Base-by-base conservation (phyloP, 2,888 invertebrate genomes). In the Amblyjoppa fuscipennis region DNA sequence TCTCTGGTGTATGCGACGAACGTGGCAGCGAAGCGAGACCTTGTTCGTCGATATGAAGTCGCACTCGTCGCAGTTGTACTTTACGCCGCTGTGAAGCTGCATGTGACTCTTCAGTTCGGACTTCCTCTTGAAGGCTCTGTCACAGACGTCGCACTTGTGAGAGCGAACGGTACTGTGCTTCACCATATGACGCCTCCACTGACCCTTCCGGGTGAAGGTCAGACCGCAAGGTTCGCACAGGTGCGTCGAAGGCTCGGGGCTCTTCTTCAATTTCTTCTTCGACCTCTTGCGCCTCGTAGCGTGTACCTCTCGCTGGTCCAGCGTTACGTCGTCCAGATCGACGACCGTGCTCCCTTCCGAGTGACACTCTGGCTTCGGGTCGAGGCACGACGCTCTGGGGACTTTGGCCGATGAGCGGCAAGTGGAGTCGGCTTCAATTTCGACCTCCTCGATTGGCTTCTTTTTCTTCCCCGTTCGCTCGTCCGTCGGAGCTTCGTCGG, bases 101-200 rank as follows among this genome's bases (percentile, higher is more conserved):
- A 92, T 89, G 87, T 93, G 93, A 56, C 91, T 88, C n/a, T 89
- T 79, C 2, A 93, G 81, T 74, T 92, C 92, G 5, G 89, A 87
- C 1, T 83, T 88, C 1, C 92, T 93, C 64, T 93, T 93, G 81
- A 93, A 93, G 0, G 85, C 88, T 51, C 93, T 93, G 1, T 88
- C 73, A 76, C 93, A 93, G 16, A 93, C 64, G 1, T 86, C 61
- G 51, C 93, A 93, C 16, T 91, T 92, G 78, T 92, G 92, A 0
- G 93, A 93, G n/a, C 92, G 87, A 1, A 92, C 92, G 76, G 92
- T 89, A 71, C 91, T 92, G 86, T 93, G 93, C 80, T 91, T 92
- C 76, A 87, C 89, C 92, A 93, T 92, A 83, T 93, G 93, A 73
- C 90, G 90, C 3, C 88, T 89, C 2, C 92, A 88, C 66, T 91